Conservation (phyloP, 2,888 invertebrate genomes). For the Eutolmus rufibarbis region DNA sequence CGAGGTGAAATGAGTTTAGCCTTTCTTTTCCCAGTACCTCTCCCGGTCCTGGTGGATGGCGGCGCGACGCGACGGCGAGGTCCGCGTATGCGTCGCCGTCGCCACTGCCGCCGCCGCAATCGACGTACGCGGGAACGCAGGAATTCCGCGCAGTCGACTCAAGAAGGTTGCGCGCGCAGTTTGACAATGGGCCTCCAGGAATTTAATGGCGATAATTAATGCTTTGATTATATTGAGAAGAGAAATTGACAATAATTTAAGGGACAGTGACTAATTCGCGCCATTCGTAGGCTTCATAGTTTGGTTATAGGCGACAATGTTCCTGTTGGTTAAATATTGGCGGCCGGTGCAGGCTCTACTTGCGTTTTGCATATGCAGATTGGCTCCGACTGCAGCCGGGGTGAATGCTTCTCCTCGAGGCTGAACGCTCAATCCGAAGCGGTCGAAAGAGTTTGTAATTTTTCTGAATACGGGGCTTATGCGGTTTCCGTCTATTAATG, state of each 20-base stretch:
- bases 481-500: neutral
- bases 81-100: neutral
- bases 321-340: conserved; percentile 6
- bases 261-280: conserved; percentile 26
- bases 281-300: conserved; percentile 27
- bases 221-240: conserved; percentile 35
- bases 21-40: neutral
- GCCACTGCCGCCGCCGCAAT: neutral
- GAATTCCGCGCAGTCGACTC: neutral
- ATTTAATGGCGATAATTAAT: conserved; percentile 30
- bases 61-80: neutral
- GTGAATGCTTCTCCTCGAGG: neutral
- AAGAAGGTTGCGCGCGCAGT: neutral
- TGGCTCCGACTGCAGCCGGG: neutral
- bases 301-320: conserved; percentile 29
- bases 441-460: neutral
- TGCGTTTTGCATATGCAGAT: neutral
- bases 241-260: conserved; percentile 21
- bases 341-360: neutral
- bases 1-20: conserved; percentile 8
- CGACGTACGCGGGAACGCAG: neutral
- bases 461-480: neutral
- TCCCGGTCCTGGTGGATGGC: neutral
- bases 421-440: neutral
- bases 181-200: conserved; percentile 28